Percentiles rank a stretch among this genome's conserved stretches.
Conservation (phyloP, 2,113 vertebrate species). For the Eptatretus burgeri region DNA sequence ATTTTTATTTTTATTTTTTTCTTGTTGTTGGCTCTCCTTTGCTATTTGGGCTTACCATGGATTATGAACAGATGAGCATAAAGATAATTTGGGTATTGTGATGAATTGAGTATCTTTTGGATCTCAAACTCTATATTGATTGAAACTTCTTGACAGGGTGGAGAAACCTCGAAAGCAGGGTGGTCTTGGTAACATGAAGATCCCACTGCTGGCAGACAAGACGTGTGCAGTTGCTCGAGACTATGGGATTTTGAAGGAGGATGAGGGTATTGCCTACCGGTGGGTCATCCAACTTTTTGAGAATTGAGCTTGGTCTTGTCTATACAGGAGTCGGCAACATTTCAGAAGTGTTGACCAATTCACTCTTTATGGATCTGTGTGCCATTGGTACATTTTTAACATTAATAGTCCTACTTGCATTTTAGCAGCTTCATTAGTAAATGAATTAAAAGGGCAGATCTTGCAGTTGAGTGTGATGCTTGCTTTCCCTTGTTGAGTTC, state of each 20-base stretch:
- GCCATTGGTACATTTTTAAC: neutral
- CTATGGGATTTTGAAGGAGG: conserved; percentile 69
- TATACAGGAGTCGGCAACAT: neutral
- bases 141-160: conserved; percentile 31
- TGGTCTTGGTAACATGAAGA: conserved; percentile 57
- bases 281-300: conserved; percentile 13
- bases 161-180: conserved; percentile 72
- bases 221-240: conserved; percentile 65
- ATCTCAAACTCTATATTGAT: conserved; percentile 6
- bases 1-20: no score
- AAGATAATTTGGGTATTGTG: no score
- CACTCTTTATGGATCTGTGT: neutral
- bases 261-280: conserved; percentile 85
- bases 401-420: neutral
- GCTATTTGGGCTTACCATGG: no score
- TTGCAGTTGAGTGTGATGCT: no score
- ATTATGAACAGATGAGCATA: no score
- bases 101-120: no score
- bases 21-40: no score
- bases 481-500: no score
- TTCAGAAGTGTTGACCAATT: neutral
- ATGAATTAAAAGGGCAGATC: no score
- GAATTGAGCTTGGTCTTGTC: no score
- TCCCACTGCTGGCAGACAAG: conserved; percentile 69
- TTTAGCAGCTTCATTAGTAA: neutral